Conservation (phyloP, 2,888 invertebrate species). For the Julus scanicus region DNA sequence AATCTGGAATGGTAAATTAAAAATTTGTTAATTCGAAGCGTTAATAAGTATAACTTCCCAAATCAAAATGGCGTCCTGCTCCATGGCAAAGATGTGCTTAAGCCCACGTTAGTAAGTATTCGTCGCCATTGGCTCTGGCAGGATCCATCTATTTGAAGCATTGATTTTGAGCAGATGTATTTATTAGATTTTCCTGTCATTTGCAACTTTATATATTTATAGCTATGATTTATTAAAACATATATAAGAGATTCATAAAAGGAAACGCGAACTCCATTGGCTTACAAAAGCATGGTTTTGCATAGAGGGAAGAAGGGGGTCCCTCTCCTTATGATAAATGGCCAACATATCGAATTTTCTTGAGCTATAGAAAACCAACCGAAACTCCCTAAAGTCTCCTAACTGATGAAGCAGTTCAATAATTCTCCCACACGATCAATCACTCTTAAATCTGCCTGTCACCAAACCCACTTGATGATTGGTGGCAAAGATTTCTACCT, state of each 20-base stretch:
- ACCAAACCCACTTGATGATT: constrained; percentile 48
- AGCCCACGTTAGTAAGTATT: neutral
- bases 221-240: constrained; percentile 2
- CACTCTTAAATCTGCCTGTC: constrained; percentile 55
- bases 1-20: no score
- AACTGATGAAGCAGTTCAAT: constrained; percentile 50
- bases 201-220: constrained; percentile 19
- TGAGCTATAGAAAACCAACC: neutral
- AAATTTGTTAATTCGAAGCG: no score
- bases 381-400: neutral
- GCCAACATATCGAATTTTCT: constrained; percentile 38
- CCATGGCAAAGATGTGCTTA: neutral
- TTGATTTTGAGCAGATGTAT: constrained; percentile 11
- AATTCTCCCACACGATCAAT: constrained; percentile 53
- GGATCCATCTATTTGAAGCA: neutral
- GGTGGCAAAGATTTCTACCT: constrained; percentile 40
- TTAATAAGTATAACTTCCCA: neutral
- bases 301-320: constrained; percentile 2
- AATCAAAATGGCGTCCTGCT: neutral
- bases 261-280: constrained; percentile 11
- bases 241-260: constrained; percentile 19
- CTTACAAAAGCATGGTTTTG: constrained; percentile 11
- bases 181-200: constrained; percentile 19
- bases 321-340: constrained; percentile 42
- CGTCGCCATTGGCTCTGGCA: neutral